These are phyloP conservation scores for Ganaspis sp. DNA, from an alignment of 1,140 invertebrate species.

Conservation along the genomic window DNA sequence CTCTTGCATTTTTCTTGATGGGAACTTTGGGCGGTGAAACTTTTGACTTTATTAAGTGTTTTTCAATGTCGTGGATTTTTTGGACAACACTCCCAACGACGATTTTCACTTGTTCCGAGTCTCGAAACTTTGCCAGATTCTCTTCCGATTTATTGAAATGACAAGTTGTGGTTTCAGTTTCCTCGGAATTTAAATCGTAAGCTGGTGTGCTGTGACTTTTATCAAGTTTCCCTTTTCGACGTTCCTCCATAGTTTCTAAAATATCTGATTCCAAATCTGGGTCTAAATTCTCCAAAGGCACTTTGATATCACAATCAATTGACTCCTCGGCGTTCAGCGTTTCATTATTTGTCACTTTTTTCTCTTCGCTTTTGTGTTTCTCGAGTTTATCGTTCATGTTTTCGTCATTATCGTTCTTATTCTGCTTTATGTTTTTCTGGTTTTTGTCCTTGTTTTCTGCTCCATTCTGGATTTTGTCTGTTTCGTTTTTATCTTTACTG, in stretches of 20 bases:
- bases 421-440: too few species aligned
- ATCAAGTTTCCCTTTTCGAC: slow-evolving; percentile 79
- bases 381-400: too few species aligned
- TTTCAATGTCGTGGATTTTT: slow-evolving; percentile 59
- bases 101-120: background rate
- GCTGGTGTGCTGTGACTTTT: slow-evolving; percentile 87
- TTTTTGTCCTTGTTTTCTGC: slow-evolving; percentile 54
- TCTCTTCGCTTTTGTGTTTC: too few species aligned
- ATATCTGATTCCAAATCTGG: background rate
- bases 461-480: too few species aligned
- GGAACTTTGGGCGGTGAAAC: background rate
- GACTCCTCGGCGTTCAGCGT: too few species aligned
- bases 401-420: too few species aligned
- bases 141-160: slow-evolving; percentile 30
- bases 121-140: background rate
- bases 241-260: background rate
- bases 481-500: too few species aligned
- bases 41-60: slow-evolving; percentile 33
- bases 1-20: background rate
- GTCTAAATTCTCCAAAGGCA: slow-evolving; percentile 37
- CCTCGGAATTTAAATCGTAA: slow-evolving; percentile 80
- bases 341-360: too few species aligned
- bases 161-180: slow-evolving; percentile 39
- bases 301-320: slow-evolving; percentile 34
- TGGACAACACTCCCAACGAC: slow-evolving; percentile 49